Conservation (phyloP, 2,113 vertebrate species). For the Xerus inauris region DNA sequence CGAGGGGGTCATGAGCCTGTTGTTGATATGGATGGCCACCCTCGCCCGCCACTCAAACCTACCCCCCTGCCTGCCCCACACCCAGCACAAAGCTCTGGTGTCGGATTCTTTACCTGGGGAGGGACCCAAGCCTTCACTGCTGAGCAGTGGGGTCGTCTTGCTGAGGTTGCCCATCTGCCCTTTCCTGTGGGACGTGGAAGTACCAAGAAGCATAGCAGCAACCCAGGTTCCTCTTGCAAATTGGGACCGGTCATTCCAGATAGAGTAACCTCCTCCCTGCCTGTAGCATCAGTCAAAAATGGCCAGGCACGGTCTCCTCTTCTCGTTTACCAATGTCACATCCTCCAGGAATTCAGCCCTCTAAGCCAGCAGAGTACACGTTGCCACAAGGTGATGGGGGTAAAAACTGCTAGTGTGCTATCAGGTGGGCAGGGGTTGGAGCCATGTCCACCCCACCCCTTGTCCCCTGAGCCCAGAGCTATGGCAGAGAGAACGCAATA, state of each 20-base stretch:
- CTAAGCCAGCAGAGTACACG: neutral
- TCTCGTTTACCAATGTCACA: neutral
- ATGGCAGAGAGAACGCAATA: accelerated
- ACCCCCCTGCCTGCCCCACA: accelerated
- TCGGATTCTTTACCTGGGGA: neutral
- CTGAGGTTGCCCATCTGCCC: neutral
- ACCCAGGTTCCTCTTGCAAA: neutral
- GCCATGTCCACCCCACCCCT: neutral
- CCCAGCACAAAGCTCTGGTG: neutral
- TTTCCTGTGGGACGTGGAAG: neutral
- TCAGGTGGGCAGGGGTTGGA: accelerated
- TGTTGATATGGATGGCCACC: accelerated
- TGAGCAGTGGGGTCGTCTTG: neutral
- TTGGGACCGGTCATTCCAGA: neutral
- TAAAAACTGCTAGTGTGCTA: neutral
- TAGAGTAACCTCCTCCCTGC: neutral
- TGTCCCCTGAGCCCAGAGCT: neutral
- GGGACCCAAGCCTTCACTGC: neutral
- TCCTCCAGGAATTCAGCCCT: neutral
- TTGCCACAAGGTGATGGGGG: neutral
- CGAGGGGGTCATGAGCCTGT: neutral
- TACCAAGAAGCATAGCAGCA: neutral
- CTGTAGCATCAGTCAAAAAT: neutral
- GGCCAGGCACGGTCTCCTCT: neutral
- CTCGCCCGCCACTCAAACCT: neutral